These are phyloP conservation scores for Channa maculata DNA, from an alignment of 2,113 vertebrate genomes.

Conservation along the genomic window DNA sequence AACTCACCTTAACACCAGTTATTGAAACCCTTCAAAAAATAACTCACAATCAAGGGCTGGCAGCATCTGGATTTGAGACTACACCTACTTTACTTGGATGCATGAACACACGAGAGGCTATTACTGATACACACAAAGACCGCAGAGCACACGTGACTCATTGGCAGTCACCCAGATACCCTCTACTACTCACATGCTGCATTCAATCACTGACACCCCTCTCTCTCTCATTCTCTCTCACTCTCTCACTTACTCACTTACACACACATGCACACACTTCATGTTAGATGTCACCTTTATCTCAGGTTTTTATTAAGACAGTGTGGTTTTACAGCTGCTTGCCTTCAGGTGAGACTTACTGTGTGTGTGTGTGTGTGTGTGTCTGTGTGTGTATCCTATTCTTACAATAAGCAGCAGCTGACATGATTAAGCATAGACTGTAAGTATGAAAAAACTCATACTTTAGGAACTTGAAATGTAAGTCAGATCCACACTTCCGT, in stretches of 20 bases:
- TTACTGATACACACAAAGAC: constrained; percentile 26
- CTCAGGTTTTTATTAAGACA: background rate
- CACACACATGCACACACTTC: constrained; percentile 1
- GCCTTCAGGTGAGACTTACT: constrained; percentile 5
- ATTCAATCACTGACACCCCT: constrained; percentile 9
- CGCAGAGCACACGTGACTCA: constrained; percentile 47
- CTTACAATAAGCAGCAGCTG: no score
- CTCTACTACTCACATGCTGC: constrained; percentile 31
- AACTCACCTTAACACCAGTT: constrained; percentile 12
- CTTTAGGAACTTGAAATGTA: background rate
- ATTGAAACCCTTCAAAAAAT: constrained; percentile 85
- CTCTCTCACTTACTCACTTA: background rate
- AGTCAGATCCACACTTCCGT: background rate
- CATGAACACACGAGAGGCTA: constrained; percentile 32
- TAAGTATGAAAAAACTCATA: background rate
- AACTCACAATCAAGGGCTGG: constrained; percentile 91
- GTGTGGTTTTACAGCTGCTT: constrained; percentile 9
- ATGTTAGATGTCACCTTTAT: constrained; percentile 30
- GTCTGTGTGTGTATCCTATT: no score
- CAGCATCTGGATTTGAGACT: constrained; percentile 88
- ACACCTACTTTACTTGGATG: constrained; percentile 35
- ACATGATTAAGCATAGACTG: no score
- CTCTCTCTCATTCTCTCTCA: no score
- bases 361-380: constrained; percentile 10
- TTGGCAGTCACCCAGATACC: constrained; percentile 54